Conservation (phyloP, 1,140 invertebrate species). For the Coenobita brevimanus region DNA sequence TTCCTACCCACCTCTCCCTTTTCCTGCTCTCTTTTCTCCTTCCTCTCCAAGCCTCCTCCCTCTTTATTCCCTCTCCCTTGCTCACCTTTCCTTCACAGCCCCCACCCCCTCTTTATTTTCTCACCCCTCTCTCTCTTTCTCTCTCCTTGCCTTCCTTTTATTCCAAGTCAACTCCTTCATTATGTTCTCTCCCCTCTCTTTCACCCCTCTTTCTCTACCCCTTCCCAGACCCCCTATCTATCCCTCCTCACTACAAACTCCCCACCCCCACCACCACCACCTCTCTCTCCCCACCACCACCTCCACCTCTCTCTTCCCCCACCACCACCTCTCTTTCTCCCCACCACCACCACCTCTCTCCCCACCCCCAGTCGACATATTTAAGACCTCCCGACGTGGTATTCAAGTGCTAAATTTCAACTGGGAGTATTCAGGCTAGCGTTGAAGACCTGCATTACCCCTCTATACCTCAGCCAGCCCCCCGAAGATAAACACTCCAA, state of each 20-base stretch:
- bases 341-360: neutral
- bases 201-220: too few species aligned
- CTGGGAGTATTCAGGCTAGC: too few species aligned
- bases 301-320: too few species aligned
- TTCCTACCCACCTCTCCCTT: neutral
- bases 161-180: too few species aligned
- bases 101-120: neutral
- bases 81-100: neutral
- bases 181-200: too few species aligned
- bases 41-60: neutral
- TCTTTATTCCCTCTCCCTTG: neutral
- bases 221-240: too few species aligned
- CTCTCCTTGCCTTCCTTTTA: neutral
- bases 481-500: too few species aligned
- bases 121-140: neutral
- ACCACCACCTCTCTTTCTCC: neutral
- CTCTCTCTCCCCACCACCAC: neutral
- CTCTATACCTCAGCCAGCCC: too few species aligned
- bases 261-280: neutral
- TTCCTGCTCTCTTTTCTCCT: neutral
- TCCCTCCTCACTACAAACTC: too few species aligned
- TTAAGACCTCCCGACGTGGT: too few species aligned
- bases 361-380: neutral
- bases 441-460: too few species aligned
- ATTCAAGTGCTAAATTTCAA: too few species aligned